Percentiles rank a stretch among this genome's conserved stretches.
Evolutionary conservation across 1,140 invertebrate species (phyloP).

Genomic region (Drosophila sp.): DNA sequence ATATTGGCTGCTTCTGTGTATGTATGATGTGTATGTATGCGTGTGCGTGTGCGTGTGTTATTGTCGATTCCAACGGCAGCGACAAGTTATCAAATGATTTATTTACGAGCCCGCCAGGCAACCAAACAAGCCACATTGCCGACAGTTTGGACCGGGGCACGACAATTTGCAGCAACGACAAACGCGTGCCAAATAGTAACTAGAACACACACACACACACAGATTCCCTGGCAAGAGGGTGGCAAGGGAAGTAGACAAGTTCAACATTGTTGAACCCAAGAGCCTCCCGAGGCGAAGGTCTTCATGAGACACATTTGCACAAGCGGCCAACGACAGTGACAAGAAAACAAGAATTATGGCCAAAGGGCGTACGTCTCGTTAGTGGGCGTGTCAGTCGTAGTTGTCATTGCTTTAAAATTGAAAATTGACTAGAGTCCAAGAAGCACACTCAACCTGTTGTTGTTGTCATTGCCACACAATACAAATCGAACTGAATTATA

Average conservation of each 20-base stretch:
- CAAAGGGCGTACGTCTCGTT: slow-evolving; percentile 28
- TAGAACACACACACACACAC: slow-evolving; percentile 10
- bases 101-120: slow-evolving; percentile 78
- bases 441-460: slow-evolving; percentile 22
- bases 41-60: slow-evolving; percentile 17
- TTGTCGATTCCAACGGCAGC: slow-evolving; percentile 53
- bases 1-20: slow-evolving; percentile 6
- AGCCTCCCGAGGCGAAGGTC: slow-evolving; percentile 43
- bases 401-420: slow-evolving; percentile 37
- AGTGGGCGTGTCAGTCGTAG: slow-evolving; percentile 1
- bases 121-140: slow-evolving; percentile 68
- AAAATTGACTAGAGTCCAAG: slow-evolving; percentile 11
- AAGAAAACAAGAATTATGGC: slow-evolving; percentile 61
- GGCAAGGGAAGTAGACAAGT: slow-evolving; percentile 44
- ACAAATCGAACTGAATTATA: slow-evolving; percentile 54
- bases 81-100: slow-evolving; percentile 83
- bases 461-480: slow-evolving; percentile 31
- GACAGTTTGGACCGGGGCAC: slow-evolving; percentile 30
- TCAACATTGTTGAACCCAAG: slow-evolving; percentile 76
- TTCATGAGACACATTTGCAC: slow-evolving; percentile 49
- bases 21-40: slow-evolving; percentile 16
- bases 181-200: slow-evolving; percentile 55
- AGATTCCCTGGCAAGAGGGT: neutral
- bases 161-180: slow-evolving; percentile 70
- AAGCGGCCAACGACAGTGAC: slow-evolving; percentile 38